Percentiles rank a stretch among this genome's conserved stretches.
Conservation (phyloP, 2,888 invertebrate species). For the Cryptosula pallasiana region DNA sequence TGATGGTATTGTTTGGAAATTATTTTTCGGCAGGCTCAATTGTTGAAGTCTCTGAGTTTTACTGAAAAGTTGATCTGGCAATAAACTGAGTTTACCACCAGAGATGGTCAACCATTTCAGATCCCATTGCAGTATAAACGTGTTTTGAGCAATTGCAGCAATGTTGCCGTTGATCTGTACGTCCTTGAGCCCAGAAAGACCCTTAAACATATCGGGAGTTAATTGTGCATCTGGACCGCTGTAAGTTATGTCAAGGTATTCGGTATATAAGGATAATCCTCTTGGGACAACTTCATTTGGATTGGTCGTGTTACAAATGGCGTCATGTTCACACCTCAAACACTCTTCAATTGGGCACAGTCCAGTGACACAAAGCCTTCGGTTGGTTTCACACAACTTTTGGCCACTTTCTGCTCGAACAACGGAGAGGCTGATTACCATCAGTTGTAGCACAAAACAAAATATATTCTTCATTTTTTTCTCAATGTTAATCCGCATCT, state of each 20-base stretch:
- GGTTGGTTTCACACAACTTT: neutral
- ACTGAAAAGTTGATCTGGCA: constrained; percentile 14
- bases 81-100: neutral
- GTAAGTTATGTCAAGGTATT: neutral
- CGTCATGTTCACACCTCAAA: neutral
- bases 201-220: neutral
- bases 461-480: too few species aligned
- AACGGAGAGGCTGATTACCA: too few species aligned
- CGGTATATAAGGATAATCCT: neutral
- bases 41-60: neutral
- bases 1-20: neutral
- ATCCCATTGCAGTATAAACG: neutral
- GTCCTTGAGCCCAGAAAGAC: neutral
- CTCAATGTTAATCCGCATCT: too few species aligned
- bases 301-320: neutral
- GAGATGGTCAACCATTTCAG: neutral
- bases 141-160: neutral
- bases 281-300: neutral
- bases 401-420: neutral
- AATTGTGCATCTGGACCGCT: neutral
- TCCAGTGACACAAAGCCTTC: neutral
- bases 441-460: too few species aligned
- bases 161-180: neutral
- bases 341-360: neutral
- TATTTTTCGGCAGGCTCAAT: neutral